Evolutionary conservation across 2,797 vertebrate species (phyloP).

Genomic region (Avahi laniger): DNA sequence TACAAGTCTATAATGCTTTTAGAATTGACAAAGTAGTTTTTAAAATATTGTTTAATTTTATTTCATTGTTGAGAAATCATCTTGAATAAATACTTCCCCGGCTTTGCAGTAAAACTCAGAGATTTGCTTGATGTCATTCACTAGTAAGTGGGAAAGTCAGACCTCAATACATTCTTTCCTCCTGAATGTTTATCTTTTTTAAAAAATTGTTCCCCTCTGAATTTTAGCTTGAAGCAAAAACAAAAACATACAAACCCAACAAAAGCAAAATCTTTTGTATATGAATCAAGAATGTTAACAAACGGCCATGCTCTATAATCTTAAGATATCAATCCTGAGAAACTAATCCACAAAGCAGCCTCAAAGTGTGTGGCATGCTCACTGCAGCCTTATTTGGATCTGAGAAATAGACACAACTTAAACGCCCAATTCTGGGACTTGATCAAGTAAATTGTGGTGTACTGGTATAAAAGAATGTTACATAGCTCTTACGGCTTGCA

Average conservation of each 20-base stretch:
- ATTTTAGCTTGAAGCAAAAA: background rate
- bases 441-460: background rate
- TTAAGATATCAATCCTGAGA: background rate
- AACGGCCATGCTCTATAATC: background rate
- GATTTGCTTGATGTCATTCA: background rate
- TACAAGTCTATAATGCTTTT: background rate
- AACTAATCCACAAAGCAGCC: background rate
- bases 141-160: background rate
- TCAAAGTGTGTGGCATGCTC: background rate
- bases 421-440: background rate
- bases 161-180: background rate
- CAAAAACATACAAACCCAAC: background rate
- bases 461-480: background rate
- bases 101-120: background rate
- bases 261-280: background rate
- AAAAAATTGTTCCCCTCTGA: background rate
- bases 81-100: background rate
- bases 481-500: fast-evolving
- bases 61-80: background rate
- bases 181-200: background rate
- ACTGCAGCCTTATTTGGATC: background rate
- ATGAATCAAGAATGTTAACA: background rate
- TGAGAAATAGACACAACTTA: background rate
- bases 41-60: background rate
- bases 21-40: background rate